Base-by-base conservation (phyloP, 2,888 invertebrate genomes). In the Herminia tarsipennalis region DNA sequence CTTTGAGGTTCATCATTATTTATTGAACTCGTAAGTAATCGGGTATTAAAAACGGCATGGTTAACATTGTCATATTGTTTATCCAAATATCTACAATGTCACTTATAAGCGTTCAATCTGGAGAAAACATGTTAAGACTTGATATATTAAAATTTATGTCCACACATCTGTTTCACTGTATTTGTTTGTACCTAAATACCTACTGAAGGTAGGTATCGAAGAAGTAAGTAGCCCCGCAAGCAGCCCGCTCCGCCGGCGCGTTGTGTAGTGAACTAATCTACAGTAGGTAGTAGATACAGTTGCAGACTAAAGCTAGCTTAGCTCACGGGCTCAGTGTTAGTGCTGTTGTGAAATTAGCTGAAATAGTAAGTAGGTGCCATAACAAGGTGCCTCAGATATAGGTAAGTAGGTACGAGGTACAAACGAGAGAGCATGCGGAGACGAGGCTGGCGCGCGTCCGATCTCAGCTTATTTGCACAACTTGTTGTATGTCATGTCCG, bases 401-500 rank as follows among this genome's bases (percentile, higher is more conserved):
- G 63, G 38, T 49, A 56, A 42, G 51, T 41, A 40, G 51, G 56
- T 42, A 30, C 3, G 2, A 10, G 8, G 9, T 65, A 60, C 54
- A 61, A 57, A 66, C 62, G 60, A 70, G 70, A 62, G 62, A 46
- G 67, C 83, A 87, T 87, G 88, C 86, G 70, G 51, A 50, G 41
- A 48, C 41, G 50, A 55, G 55, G 61, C 62, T 65, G 40, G 76
- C 79, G 87, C 78, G 9, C 86, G 86, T 84, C 86, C 88, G 82
- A 87, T 88, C 82, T 88, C 88, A 88, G 89, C 86, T 85, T 81
- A 86, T 86, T 86, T 83, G 66, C 86, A 88, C 88, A 86, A 83
- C 84, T 44, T 49, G 48, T 55, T 54, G 45, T 51, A 59, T 50
- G 55, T 39, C 49, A 61, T 57, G 56, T 73, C 44, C 49, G 43